phyloP scores from a whole-genome alignment of 1,140 invertebrate species.

The Zeugodacus cucurbitae region DNA sequence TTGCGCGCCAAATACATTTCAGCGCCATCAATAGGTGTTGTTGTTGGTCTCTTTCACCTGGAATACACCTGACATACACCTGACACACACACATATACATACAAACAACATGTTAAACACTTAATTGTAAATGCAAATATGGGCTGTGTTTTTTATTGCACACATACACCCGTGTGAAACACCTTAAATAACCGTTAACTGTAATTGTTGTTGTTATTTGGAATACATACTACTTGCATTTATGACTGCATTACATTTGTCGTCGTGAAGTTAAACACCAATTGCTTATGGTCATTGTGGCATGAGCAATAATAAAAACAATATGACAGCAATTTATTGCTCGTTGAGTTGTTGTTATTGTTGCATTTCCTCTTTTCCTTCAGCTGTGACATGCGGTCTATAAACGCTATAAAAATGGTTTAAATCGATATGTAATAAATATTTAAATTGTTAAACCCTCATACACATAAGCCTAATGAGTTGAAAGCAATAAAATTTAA shows the following conservation, averaged over 20 bases:
- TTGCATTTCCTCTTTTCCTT: neutral
- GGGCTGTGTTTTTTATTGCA: constrained; percentile 15
- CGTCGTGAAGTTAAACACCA: neutral
- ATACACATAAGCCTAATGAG: neutral
- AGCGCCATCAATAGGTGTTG: neutral
- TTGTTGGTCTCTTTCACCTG: neutral
- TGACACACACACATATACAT: neutral
- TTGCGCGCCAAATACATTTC: constrained; percentile 29
- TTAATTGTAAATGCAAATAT: constrained; percentile 38
- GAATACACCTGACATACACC: neutral
- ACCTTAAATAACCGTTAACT: neutral
- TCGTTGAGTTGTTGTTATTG: neutral
- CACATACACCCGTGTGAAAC: neutral
- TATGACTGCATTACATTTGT: neutral
- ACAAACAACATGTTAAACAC: neutral
- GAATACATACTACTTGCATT: no score
- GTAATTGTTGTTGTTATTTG: neutral
- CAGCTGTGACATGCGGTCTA: constrained; percentile 10
- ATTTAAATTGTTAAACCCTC: neutral
- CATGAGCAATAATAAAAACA: neutral
- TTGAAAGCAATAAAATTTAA: neutral
- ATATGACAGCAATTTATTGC: neutral
- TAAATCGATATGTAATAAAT: neutral
- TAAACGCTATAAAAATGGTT: constrained; percentile 24
- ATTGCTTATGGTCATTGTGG: neutral